Base-by-base conservation (phyloP, 2,797 vertebrate species). In the Scleropages formosus region DNA sequence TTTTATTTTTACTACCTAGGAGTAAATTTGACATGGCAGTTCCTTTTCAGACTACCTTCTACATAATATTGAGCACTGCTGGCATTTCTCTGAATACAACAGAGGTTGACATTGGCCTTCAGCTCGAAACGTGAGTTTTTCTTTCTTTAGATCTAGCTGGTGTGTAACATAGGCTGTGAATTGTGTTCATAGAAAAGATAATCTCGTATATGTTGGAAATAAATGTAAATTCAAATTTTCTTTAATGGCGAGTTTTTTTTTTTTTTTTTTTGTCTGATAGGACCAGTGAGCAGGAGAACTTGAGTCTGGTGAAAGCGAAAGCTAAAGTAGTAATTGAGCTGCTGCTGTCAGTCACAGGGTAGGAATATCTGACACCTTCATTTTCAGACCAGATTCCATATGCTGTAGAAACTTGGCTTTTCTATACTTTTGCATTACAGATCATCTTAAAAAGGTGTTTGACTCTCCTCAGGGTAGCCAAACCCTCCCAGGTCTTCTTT, bases 401-500 rank as follows among this genome's bases (percentile, higher is more conserved):
- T 58, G 3, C 10, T 6, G 4, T 3, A 58, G 18, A 58, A 59
- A 16, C 4, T 26, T 27, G 12, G 47, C 20, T 3, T 24, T 66
- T 24, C 15, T 61, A 10, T 77, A 22, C 8, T 58, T 75, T 53
- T 49, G 69, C 13, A 8, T n/a, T 47, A 56, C 22, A 72, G 16
- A 60, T 20, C 13, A 11, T 7, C 18, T 72, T 24, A 81, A 11
- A 22, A 26, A 66, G 1, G n/a, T 44, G 47, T 11, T 67, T 18
- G 65, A 9, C 78, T n/a, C 71, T 31, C 73, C n/a, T 87, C 81
- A 99, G 98, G 78, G 89, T 93, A 82, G 95, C 92, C 63, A 92
- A 93, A 79, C 97, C 97, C 58, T 98, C 97, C 76, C 98, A 99
- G 91, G 91, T 96, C 0, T 96, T 95, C 87, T 98, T 95, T 84